Evolutionary conservation across 2,888 invertebrate species (phyloP).

Genomic region (Lochmaea crataegi): DNA sequence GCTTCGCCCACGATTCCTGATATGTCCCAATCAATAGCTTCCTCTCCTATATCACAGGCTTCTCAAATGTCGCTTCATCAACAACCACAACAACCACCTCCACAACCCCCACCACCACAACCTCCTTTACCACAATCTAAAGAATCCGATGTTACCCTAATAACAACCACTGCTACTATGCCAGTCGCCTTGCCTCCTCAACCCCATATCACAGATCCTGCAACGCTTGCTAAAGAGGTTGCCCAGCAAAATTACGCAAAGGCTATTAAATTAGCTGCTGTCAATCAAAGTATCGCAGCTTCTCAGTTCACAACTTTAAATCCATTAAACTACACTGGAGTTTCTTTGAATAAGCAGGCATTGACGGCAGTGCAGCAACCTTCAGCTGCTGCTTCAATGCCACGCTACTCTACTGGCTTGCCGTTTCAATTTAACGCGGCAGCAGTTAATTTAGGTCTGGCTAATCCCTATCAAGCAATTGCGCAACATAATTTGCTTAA

Average conservation of each 20-base stretch:
- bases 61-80: slow-evolving; percentile 42
- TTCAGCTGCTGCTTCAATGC: slow-evolving; percentile 63
- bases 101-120: slow-evolving; percentile 49
- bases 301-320: slow-evolving; percentile 65
- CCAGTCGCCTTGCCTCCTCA: slow-evolving; percentile 47
- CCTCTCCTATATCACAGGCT: slow-evolving; percentile 50
- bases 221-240: slow-evolving; percentile 81
- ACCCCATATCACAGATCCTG: slow-evolving; percentile 69
- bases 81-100: slow-evolving; percentile 48
- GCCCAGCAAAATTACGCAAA: slow-evolving; percentile 87
- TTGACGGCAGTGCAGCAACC: slow-evolving; percentile 63
- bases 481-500: slow-evolving; percentile 58
- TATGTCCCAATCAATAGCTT: slow-evolving; percentile 56
- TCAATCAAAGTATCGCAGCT: slow-evolving; percentile 52
- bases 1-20: slow-evolving; percentile 60
- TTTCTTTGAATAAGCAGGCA: slow-evolving; percentile 75
- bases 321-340: slow-evolving; percentile 77
- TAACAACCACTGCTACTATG: slow-evolving; percentile 45
- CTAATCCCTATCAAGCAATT: slow-evolving; percentile 63
- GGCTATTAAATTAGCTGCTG: slow-evolving; percentile 74
- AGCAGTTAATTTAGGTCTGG: slow-evolving; percentile 55
- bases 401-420: slow-evolving; percentile 57
- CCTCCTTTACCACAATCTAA: slow-evolving; percentile 48
- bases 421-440: slow-evolving; percentile 57
- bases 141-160: slow-evolving; percentile 57